These are phyloP conservation scores for Teleogryllus occipitalis DNA, from an alignment of 1,140 invertebrate genomes.

Conservation along the genomic window DNA sequence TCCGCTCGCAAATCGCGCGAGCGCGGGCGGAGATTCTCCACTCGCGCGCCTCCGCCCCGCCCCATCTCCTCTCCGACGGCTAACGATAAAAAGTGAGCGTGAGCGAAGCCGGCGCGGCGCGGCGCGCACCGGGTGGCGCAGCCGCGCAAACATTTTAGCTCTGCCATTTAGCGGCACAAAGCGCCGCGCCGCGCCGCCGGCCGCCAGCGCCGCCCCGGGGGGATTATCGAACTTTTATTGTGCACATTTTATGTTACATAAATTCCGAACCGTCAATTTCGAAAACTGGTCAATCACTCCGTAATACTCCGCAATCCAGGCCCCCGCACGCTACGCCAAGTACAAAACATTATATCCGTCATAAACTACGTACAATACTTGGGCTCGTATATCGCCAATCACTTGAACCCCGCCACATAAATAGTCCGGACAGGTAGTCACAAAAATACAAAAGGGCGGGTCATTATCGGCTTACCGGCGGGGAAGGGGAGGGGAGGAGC, in stretches of 20 bases:
- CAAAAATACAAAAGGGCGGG: background rate
- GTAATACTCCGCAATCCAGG: background rate
- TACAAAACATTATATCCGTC: background rate
- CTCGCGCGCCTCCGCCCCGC: no score
- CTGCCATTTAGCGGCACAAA: background rate
- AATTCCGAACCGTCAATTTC: background rate
- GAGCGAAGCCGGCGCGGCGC: background rate
- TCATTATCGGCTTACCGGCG: background rate
- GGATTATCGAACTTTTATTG: conserved; percentile 5
- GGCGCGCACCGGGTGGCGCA: no score
- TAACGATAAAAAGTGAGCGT: background rate
- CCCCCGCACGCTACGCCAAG: background rate
- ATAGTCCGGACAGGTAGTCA: background rate
- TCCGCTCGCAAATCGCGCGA: no score
- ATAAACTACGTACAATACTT: background rate
- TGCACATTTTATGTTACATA: background rate
- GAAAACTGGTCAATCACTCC: background rate
- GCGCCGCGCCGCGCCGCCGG: no score
- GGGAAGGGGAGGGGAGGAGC: no score
- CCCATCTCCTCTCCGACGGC: background rate
- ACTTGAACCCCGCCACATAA: background rate
- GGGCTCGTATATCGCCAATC: background rate
- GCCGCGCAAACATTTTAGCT: background rate
- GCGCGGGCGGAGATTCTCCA: no score
- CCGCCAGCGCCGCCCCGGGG: no score